Evolutionary conservation across 1,140 invertebrate genomes (phyloP), one percentile per base, ranked within the genome.

Genomic region (Penaeus chinensis): DNA sequence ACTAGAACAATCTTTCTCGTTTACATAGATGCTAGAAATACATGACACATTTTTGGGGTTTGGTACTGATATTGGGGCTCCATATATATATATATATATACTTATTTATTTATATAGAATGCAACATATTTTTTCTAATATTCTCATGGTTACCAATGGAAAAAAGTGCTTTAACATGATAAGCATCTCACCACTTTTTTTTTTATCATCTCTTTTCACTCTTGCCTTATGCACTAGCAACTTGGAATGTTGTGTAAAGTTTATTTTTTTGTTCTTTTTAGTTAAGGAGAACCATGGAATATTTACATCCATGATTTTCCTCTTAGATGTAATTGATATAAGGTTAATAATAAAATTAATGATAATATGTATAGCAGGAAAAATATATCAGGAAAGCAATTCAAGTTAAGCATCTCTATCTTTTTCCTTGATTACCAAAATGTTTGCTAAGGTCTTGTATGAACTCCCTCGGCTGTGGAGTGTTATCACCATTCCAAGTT

Each of bases 11-110:
- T 82, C 76, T 85, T 82, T 87, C 79, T 82, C 66, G 74, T 87
- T 82, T 82, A 87, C 63, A 87, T 87, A 87, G 85, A 37, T 87
- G 85, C 85, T 87, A 87, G 85, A 81, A 74, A 81, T 87, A 87
- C 85, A 87, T 69, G 69, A 82, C 66, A 82, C 65, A 69, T 87
- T 87, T 81, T 20, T 27, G 47, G 47, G 27, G 22, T 66, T 82
- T 47, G 19, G 37, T 16, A 81, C 82, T 82, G 80, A 80, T 84
- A 54, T 54, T 54, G 54, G 54, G 54, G 54, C 54, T 54, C 54
- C 54, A 54, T 54, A 54, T 54, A 54, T 54, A 54, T 54, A 54
- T 42, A 42, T 32, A 32, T 32, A 54, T 54, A 54, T 42, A 42
- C 2, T 1, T 32, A 32, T 61, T 81, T 79, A 60, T n/a, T 74